Evolutionary conservation across 2,797 vertebrate species (phyloP), one percentile per base, ranked within the genome.

Genomic region (Leuciscus waleckii): DNA sequence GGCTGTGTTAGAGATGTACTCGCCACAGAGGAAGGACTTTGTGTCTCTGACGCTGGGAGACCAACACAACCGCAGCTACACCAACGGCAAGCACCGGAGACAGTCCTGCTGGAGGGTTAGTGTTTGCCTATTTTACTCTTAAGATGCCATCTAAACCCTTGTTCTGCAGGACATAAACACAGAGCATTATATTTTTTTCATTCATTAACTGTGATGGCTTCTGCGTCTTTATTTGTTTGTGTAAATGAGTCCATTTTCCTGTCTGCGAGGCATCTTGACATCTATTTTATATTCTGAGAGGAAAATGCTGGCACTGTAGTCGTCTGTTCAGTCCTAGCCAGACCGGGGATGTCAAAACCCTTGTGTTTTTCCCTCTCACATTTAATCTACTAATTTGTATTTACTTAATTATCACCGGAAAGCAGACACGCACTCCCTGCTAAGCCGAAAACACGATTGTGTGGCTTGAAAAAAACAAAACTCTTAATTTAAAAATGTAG

Each of bases 51-150:
- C 95, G 1, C 94, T 99, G 88, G 94, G 93, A 88, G 93, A 96
- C 26, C 92, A 93, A 26, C 93, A 94, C 87, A 90, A 90, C 54
- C 76, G 88, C 46, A 77, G 93, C 84, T 97, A 97, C 92, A 97
- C 95, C 90, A 97, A 97, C 85, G 95, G 93, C 91, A 98, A 97
- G 90, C 95, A 96, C 90, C 93, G 97, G 85, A 93, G 96, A 71
- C 96, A 96, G 91, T 97, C 97, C 61, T 99, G 96, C 91, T 97
- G 96, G 97, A 94, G 98, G 97, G 98, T 97, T 91, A 96, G 96
- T 87, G 23, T 56, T n/a, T 58, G 51, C 2, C 3, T 43, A 4
- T 78, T 63, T 43, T 63, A 17, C 49, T 19, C 41, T 49, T 83
- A 26, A 26, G 10, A 26, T 26, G 29, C 3, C 21, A 37, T 51